phyloP scores from a whole-genome alignment of 2,888 invertebrate species.

The Drosophila nr. medialis region DNA sequence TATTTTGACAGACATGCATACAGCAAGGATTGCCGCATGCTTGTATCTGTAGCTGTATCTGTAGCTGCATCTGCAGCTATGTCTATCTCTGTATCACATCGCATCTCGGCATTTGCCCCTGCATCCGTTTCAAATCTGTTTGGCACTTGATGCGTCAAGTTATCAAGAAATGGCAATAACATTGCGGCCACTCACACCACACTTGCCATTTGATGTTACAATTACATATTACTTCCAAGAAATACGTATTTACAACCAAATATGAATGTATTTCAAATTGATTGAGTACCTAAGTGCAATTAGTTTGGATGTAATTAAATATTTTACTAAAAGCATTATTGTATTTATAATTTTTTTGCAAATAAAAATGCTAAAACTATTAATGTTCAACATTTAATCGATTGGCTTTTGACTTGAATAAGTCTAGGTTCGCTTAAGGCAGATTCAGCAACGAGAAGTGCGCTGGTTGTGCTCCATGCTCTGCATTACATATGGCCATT shows the following conservation, averaged over 20 bases:
- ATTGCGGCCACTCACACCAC: constrained; percentile 18
- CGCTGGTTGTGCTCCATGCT: background rate
- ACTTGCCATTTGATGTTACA: constrained; percentile 9
- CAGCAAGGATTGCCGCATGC: constrained; percentile 48
- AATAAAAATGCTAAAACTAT: no score
- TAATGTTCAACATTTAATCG: no score
- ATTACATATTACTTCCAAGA: background rate
- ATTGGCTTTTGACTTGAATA: background rate
- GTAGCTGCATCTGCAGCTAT: constrained; percentile 20
- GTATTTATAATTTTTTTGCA: no score
- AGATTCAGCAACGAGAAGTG: background rate
- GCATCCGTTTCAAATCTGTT: constrained; percentile 55
- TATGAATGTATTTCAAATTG: background rate
- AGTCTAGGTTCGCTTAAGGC: background rate
- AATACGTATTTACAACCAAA: background rate
- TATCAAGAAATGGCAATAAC: constrained; percentile 42
- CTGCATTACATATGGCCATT: background rate
- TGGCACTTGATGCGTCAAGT: constrained; percentile 54
- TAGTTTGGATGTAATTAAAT: no score
- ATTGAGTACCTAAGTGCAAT: background rate
- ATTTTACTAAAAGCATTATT: no score
- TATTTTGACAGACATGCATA: constrained; percentile 74
- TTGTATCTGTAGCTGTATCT: constrained; percentile 22
- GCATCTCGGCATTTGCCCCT: constrained; percentile 22
- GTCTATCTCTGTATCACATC: constrained; percentile 1